Evolutionary conservation across 2,113 vertebrate genomes (phyloP), one percentile per base, ranked within the genome.

Genomic region (Dipodomys spectabilis): DNA sequence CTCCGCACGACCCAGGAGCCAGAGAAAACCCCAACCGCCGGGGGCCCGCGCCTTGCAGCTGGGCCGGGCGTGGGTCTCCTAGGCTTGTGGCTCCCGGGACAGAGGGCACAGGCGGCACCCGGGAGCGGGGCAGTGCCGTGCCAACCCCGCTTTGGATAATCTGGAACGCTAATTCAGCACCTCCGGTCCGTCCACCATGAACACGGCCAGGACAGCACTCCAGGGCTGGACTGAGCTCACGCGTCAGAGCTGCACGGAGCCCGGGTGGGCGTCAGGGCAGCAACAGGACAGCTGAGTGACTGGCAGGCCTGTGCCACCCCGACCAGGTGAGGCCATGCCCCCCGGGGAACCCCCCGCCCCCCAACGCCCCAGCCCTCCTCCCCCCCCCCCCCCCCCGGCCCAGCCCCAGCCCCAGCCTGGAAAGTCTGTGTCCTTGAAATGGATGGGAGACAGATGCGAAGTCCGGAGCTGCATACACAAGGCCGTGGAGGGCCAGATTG

Each of bases 401-500:
- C 49, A 53, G 49, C 78, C 65, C 0, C 0, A 49, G 5, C 18
- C 62, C 62, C 62, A 23, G 20, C 22, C 7, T 8, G 6, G 57
- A 25, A 72, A 83, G 71, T 5, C 65, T 1, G 16, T 65, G 73
- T 84, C 96, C 96, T 93, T 94, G 90, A 82, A 45, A n/a, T 1
- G 97, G 95, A 88, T 84, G 97, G 98, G 98, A 77, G 92, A 97
- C 98, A 98, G 98, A 98, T 97, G 98, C 97, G 95, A 91, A 93
- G 97, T 95, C 95, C 95, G 35, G 87, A 72, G 95, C 97, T 22
- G 4, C 49, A 95, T 98, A 98, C 98, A 98, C 98, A 97, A 97
- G 98, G 97, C 94, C 74, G 74, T 89, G 97, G 98, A 98, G 97
- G 97, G 97, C 69, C 72, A 96, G 98, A 96, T 98, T 96, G 96